Percentiles rank a stretch among this genome's conserved stretches.
Evolutionary conservation across 2,888 invertebrate species (phyloP).

Genomic region (Parthenolecanium corni): DNA sequence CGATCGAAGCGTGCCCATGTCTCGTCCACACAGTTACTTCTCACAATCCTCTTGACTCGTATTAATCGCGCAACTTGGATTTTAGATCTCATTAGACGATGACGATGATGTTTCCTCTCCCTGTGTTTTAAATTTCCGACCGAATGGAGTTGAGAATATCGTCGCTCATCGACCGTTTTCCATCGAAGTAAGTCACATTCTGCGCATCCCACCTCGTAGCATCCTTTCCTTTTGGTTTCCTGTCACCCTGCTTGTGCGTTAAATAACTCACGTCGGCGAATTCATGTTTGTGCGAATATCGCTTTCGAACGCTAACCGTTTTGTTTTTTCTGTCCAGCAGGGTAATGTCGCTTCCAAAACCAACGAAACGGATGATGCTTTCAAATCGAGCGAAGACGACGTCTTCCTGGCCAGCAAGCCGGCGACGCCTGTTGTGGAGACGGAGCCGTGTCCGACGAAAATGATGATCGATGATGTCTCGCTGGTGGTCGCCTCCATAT

Average conservation of each 20-base stretch:
- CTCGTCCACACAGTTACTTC: too few relatives aligned
- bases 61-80: background rate
- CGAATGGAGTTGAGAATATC: constrained; percentile 17
- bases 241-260: background rate
- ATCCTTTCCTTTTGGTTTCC: background rate
- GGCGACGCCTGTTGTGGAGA: background rate
- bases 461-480: too few relatives aligned
- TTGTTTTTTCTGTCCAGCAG: background rate
- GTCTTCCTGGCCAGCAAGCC: background rate
- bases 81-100: constrained; percentile 27
- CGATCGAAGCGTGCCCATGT: background rate
- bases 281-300: background rate
- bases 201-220: background rate
- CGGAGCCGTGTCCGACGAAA: too few relatives aligned
- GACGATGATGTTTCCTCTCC: constrained; percentile 22
- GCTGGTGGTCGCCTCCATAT: background rate
- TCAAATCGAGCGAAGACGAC: background rate
- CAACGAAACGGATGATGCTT: background rate
- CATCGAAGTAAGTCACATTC: constrained; percentile 17
- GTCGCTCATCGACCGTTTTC: constrained; percentile 18
- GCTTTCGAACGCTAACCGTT: background rate
- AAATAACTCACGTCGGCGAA: background rate
- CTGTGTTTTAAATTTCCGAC: constrained; percentile 16
- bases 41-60: too few relatives aligned
- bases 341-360: background rate